Evolutionary conservation across 2,797 vertebrate genomes (phyloP), one percentile per base, ranked within the genome.

Genomic region (Coranthus polyacanthus): DNA sequence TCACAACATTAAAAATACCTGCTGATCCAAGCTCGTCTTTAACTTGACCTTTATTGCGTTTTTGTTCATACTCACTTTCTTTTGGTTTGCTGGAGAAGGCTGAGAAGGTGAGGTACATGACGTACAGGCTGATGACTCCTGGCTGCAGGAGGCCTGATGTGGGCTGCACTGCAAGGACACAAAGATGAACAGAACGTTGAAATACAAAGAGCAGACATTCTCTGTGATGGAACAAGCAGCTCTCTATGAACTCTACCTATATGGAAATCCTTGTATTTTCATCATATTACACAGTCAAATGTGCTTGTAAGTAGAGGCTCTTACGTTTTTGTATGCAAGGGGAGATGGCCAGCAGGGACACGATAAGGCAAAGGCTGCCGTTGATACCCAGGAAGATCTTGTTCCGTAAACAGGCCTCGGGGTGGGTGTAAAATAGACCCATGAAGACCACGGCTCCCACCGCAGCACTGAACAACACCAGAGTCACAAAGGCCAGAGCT

Each of bases 71-170:
- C 97, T 95, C 87, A 99, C 98, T 84, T 87, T 99, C 96, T 81
- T 89, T 91, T 10, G 98, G 97, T 81, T 98, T 98, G 93, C 97
- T 99, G 81, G 97, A 94, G 64, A 99, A 93, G 1, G 98, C 95
- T 3, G 98, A 99, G 88, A 98, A 99, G 24, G 98, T 99, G 78
- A 99, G 96, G 78, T 99, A 99, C 84, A 98, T 98, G 72, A 98
- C 97, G 0, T 99, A 99, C 77, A 98, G 95, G 77, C 96, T 98
- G 90, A 99, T 99, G 79, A 99, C 89, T 4, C 95, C 96, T 0
- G 98, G 96, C 82, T 99, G 98, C 76, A 99, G 83, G 63, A 98
- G 93, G 77, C 97, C 97, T 6, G 98, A 99, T 72, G 95, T 94
- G 1, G 97, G 97, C 71, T 98, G 95, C 64, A 95, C 98, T 99